These are phyloP conservation scores for Alouatta palliata DNA, from an alignment of 2,113 vertebrate species.

Conservation along the genomic window DNA sequence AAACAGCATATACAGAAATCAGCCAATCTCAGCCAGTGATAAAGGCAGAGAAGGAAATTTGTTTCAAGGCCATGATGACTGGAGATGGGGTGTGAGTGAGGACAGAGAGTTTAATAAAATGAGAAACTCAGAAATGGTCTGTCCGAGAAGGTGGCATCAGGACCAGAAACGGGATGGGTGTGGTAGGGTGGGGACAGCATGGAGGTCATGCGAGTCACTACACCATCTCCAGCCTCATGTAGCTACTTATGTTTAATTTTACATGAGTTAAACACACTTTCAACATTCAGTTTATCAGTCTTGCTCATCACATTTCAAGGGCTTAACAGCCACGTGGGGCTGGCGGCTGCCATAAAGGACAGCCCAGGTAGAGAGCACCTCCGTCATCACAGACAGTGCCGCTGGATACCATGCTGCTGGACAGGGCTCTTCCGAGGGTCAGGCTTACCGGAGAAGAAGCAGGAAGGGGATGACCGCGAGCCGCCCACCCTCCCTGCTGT, in stretches of 20 bases:
- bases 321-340: not conserved
- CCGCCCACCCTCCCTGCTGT: not conserved
- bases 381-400: not conserved
- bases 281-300: not conserved
- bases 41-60: not conserved
- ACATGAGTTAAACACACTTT: not conserved
- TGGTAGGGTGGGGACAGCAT: not conserved
- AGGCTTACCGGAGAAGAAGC: not conserved
- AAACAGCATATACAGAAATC: not conserved
- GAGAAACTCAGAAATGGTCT: not conserved
- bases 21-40: not conserved
- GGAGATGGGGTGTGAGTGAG: not conserved
- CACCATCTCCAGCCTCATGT: not conserved
- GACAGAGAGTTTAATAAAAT: not conserved
- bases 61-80: not conserved
- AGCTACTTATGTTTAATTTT: not conserved
- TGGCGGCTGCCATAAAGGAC: accelerated
- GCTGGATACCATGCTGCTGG: not conserved
- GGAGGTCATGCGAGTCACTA: not conserved
- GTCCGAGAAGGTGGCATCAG: not conserved
- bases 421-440: not conserved
- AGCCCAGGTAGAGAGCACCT: too few relatives aligned
- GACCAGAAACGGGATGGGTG: not conserved
- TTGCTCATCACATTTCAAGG: not conserved
- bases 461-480: not conserved